Conservation (phyloP, 1,140 invertebrate species). For the Microplitis mediator region DNA sequence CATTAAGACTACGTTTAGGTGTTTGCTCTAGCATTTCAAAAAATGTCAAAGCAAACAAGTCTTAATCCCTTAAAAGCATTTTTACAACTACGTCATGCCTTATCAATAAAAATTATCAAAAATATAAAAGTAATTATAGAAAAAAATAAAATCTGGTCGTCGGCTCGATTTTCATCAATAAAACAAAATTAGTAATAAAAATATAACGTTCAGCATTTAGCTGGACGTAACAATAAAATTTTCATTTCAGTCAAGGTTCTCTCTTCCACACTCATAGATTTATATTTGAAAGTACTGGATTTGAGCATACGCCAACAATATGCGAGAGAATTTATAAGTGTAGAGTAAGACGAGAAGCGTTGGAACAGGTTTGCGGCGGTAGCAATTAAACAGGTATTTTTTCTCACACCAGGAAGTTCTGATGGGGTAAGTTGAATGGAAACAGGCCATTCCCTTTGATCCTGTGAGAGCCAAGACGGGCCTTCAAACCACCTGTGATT, state of each 20-base stretch:
- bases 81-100: too few species aligned
- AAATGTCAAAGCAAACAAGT: too few species aligned
- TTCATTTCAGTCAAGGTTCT: not conserved
- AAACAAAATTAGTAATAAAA: too few species aligned
- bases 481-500: slow-evolving; percentile 30
- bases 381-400: not conserved
- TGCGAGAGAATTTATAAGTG: slow-evolving; percentile 1
- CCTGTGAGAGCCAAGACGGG: slow-evolving; percentile 23
- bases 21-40: too few species aligned
- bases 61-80: too few species aligned
- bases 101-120: too few species aligned
- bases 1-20: too few species aligned
- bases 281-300: not conserved
- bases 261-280: not conserved
- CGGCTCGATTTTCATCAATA: too few species aligned
- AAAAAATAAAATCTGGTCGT: too few species aligned
- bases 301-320: not conserved
- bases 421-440: slow-evolving; percentile 5
- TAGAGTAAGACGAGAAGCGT: slow-evolving; percentile 6
- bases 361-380: not conserved
- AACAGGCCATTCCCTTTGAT: not conserved
- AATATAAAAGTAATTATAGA: too few species aligned
- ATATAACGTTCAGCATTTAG: too few species aligned
- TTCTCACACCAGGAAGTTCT: slow-evolving; percentile 23
- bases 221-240: not conserved